Base-by-base conservation (phyloP, 2,797 vertebrate species). In the Dryobates pubescens region DNA sequence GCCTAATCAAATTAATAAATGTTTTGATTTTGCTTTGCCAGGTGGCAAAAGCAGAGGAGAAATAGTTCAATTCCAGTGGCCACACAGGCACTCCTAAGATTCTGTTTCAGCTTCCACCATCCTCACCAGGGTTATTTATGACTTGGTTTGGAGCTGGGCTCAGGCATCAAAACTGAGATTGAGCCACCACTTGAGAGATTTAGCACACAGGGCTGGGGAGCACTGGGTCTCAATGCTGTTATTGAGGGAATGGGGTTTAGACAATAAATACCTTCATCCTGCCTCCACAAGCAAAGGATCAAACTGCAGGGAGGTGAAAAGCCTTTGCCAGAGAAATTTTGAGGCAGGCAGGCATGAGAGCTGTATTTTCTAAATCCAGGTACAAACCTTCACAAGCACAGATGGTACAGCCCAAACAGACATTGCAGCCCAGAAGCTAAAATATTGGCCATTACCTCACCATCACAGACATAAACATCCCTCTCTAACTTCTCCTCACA, bases 391-490 rank as follows among this genome's bases (percentile, higher is more conserved):
- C 79, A 3, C 41, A 16, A 51, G 73, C 1, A 15, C 85, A 75
- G 67, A 63, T 34, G 38, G 24, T 17, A 17, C 79, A 83, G 84
- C 38, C 82, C 45, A 29, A 75, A 76, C 20, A 87, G 82, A 9
- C 54, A 36, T 1, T 17, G 65, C 26, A 54, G 34, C 6, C 54
- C 57, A 53, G 75, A 53, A 61, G 12, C 51, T 61, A 62, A 90
- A 94, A 64, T 41, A 82, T 20, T 78, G 49, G 27, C 70, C 70
- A 61, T 87, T 79, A 83, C 36, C 61, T 86, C 92, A 67, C 17
- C 73, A 38, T 26, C 70, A 56, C 34, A 47, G 76, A 85, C 90
- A 92, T 14, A 78, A 95, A 70, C 17, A 51, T 38, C 69, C 57
- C 82, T 38, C 69, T 59, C 82, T 30, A 53, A 65, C 63, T 85